Percentiles rank a stretch among this genome's conserved stretches.
Evolutionary conservation across 2,888 invertebrate genomes (phyloP).

Genomic region (Chesias legatella): DNA sequence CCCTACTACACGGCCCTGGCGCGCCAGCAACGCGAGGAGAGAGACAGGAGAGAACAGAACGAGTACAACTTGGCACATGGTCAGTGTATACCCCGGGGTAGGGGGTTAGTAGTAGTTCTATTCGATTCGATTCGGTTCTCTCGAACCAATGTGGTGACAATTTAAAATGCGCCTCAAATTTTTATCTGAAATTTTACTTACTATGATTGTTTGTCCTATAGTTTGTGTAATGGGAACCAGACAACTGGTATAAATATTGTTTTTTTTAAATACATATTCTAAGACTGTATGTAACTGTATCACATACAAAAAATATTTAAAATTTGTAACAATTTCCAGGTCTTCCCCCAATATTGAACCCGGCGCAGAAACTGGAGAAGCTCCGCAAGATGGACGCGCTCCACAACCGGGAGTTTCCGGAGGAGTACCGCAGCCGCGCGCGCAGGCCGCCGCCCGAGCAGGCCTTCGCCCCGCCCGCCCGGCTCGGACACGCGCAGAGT

Average conservation of each 20-base stretch:
- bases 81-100: constrained; percentile 32
- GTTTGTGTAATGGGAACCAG: too few species aligned
- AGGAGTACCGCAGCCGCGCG: constrained; percentile 36
- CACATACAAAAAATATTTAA: background rate
- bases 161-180: too few species aligned
- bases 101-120: too few species aligned
- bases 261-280: too few species aligned
- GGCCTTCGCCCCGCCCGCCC: background rate
- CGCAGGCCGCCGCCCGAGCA: constrained; percentile 20
- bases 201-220: too few species aligned
- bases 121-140: too few species aligned
- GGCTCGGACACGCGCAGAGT: constrained; percentile 2
- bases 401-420: constrained; percentile 44
- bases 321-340: constrained; percentile 39
- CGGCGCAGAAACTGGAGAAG: constrained; percentile 68
- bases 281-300: too few species aligned
- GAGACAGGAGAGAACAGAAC: constrained; percentile 40
- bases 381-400: constrained; percentile 69
- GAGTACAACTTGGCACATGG: constrained; percentile 55
- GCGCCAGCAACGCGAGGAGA: constrained; percentile 52
- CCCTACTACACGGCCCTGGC: constrained; percentile 50
- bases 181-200: too few species aligned
- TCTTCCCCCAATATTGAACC: constrained; percentile 61
- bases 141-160: too few species aligned
- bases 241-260: too few species aligned